Evolutionary conservation across 1,140 invertebrate genomes (phyloP).

Genomic region (Chionoecetes opilio): DNA sequence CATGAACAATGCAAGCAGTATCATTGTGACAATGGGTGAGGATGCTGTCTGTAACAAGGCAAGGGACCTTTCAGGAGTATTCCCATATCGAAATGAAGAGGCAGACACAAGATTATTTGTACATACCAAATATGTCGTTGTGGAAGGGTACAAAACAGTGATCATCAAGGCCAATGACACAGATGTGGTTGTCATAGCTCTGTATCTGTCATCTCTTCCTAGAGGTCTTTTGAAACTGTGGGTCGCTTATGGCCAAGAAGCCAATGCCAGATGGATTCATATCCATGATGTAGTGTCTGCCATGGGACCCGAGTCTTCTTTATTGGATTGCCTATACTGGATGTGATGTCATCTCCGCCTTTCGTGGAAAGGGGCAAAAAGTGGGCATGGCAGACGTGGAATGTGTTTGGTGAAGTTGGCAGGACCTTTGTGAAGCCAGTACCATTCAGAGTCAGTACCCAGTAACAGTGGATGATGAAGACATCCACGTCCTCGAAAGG

Average conservation of each 20-base stretch:
- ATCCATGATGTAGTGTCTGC: too few species aligned
- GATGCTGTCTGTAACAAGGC: background rate
- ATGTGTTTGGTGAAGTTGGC: conserved; percentile 24
- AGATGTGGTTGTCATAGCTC: too few species aligned
- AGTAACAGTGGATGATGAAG: background rate
- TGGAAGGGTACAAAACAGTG: too few species aligned
- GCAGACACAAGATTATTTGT: too few species aligned
- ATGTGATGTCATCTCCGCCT: background rate
- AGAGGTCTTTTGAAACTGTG: too few species aligned
- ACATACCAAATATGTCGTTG: too few species aligned
- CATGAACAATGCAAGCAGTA: background rate
- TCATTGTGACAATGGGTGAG: conserved; percentile 38
- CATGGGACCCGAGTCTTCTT: background rate
- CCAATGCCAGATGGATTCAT: too few species aligned
- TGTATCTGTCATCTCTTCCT: too few species aligned
- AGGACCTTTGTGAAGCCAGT: conserved; percentile 4
- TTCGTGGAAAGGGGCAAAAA: background rate
- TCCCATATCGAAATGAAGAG: too few species aligned
- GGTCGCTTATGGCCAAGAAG: too few species aligned
- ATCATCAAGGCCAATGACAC: too few species aligned
- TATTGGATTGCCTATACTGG: background rate
- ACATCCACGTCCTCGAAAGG: conserved; percentile 3
- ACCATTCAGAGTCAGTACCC: conserved; percentile 21
- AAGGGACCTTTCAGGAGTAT: too few species aligned
- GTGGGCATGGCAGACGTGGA: conserved; percentile 23